Conservation (phyloP, 2,113 vertebrate species). For the Halcyon senegalensis region DNA sequence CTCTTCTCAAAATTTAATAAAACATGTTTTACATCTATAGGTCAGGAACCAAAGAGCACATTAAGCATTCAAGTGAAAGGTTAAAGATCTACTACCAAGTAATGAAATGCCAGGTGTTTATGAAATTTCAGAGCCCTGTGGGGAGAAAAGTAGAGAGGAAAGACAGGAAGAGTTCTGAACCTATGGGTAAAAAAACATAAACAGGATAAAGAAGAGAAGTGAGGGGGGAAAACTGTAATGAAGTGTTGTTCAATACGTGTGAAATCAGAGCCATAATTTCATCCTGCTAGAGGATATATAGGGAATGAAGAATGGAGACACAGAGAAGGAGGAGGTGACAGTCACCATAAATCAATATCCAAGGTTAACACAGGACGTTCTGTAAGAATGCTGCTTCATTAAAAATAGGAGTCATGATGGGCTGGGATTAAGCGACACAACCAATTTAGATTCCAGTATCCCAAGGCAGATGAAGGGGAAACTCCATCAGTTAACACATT, state of each 20-base stretch:
- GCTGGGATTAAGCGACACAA: neutral
- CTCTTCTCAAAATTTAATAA: constrained; percentile 12
- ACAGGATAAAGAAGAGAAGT: constrained; percentile 55
- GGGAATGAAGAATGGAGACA: constrained; percentile 45
- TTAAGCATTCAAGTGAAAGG: constrained; percentile 40
- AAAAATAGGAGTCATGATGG: neutral
- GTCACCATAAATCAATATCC: constrained; percentile 19
- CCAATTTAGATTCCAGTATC: neutral
- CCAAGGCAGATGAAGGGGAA: neutral
- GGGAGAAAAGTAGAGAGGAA: neutral
- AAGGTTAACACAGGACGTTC: constrained; percentile 32
- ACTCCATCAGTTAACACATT: neutral
- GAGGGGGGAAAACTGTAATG: neutral
- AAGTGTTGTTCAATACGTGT: constrained; percentile 36
- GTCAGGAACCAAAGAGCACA: constrained; percentile 46
- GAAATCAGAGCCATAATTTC: constrained; percentile 45
- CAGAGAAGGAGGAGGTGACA: constrained; percentile 9
- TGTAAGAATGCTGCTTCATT: neutral
- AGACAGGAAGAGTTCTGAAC: constrained; percentile 25
- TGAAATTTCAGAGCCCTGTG: constrained; percentile 56
- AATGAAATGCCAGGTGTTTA: constrained; percentile 72
- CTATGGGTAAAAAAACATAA: constrained; percentile 55
- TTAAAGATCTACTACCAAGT: constrained; percentile 49
- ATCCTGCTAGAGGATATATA: constrained; percentile 54
- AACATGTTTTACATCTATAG: constrained; percentile 30